Percentiles rank a stretch among this genome's conserved stretches.
phyloP scores from a whole-genome alignment of 1,140 invertebrate genomes.

The Nylanderia fulva region DNA sequence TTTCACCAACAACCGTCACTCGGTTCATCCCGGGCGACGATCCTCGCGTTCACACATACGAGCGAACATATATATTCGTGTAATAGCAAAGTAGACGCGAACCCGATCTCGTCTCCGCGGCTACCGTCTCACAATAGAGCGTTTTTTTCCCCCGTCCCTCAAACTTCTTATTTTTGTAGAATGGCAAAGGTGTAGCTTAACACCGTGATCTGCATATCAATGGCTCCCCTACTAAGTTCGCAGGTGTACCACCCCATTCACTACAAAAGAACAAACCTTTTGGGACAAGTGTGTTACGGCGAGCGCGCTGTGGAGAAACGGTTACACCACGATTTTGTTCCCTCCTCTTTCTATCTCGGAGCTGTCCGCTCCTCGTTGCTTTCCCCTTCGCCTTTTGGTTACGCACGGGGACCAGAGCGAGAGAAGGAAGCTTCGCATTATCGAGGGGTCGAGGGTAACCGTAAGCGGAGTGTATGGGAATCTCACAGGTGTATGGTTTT shows the following conservation, averaged over 20 bases:
- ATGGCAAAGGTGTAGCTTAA: constrained; percentile 82
- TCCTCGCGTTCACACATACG: not conserved
- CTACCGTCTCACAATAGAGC: constrained; percentile 64
- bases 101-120: constrained; percentile 21
- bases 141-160: constrained; percentile 54
- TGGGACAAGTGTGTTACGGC: constrained; percentile 82
- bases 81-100: constrained; percentile 22
- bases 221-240: constrained; percentile 80
- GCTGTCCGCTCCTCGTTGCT: constrained; percentile 1
- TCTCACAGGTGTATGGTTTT: constrained; percentile 85
- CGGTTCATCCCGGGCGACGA: constrained; percentile 23
- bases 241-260: constrained; percentile 83
- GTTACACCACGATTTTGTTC: constrained; percentile 83
- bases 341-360: constrained; percentile 62
- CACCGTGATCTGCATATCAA: constrained; percentile 84
- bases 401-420: constrained; percentile 28
- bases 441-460: constrained; percentile 78
- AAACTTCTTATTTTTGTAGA: constrained; percentile 78
- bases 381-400: constrained; percentile 54
- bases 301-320: constrained; percentile 80
- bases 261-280: constrained; percentile 79
- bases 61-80: constrained; percentile 13
- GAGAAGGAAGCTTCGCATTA: constrained; percentile 71
- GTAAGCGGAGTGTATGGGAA: constrained; percentile 81
- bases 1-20: constrained; percentile 53